Conservation (phyloP, 2,797 vertebrate genomes). For the Pipistrellus nathusii region DNA sequence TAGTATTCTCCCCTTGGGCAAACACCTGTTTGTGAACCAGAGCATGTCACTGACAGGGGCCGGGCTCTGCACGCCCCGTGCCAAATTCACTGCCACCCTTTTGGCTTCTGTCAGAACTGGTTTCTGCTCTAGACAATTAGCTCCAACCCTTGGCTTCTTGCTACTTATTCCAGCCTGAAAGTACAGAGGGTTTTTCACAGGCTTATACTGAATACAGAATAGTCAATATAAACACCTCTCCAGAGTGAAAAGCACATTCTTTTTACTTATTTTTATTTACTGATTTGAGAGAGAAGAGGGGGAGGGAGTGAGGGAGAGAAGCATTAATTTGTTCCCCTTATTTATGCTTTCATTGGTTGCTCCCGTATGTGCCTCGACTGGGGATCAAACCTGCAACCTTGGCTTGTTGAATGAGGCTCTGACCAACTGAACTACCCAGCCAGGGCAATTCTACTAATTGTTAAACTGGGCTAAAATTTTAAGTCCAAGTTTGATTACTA, state of each 20-base stretch:
- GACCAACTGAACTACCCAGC: neutral
- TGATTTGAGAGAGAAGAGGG: neutral
- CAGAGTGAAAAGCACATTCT: constrained; percentile 35
- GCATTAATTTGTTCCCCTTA: neutral
- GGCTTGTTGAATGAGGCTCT: neutral
- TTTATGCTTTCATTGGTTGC: neutral
- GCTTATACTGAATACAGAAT: constrained; percentile 12
- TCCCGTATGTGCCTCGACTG: neutral
- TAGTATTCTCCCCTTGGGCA: constrained; percentile 84
- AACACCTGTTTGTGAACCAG: constrained; percentile 87
- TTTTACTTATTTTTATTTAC: neutral
- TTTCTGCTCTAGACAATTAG: constrained; percentile 86
- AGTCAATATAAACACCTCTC: constrained; percentile 42
- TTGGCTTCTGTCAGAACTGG: constrained; percentile 77
- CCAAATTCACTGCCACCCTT: constrained; percentile 82
- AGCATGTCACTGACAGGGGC: constrained; percentile 83
- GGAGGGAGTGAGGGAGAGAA: neutral
- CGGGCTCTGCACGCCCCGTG: constrained; percentile 77
- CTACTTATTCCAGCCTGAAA: constrained; percentile 79
- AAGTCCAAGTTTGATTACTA: constrained; percentile 19
- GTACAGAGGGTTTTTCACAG: constrained; percentile 66
- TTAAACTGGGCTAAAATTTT: constrained; percentile 22
- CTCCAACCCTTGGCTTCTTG: constrained; percentile 80
- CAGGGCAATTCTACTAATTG: constrained; percentile 56
- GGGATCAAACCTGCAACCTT: neutral